Evolutionary conservation across 2,113 vertebrate species (phyloP).

Genomic region (Tonatia bakeri): DNA sequence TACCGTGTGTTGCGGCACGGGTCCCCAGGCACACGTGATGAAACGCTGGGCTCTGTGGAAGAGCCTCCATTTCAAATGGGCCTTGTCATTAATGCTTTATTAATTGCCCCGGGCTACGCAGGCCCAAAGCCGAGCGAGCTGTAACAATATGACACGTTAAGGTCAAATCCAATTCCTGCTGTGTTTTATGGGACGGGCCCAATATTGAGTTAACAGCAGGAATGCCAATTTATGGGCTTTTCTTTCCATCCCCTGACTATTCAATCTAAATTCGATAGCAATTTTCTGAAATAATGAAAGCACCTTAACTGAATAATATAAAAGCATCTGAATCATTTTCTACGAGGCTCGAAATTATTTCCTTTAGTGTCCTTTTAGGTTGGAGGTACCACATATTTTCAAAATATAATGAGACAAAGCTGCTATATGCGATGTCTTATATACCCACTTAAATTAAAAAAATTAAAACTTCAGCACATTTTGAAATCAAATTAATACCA

Average conservation of each 20-base stretch:
- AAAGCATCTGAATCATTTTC: constrained; percentile 72
- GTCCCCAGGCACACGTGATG: constrained; percentile 84
- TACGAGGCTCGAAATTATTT: constrained; percentile 44
- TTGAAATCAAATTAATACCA: background rate
- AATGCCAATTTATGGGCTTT: constrained; percentile 84
- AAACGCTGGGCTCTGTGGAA: constrained; percentile 90
- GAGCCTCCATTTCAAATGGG: constrained; percentile 95
- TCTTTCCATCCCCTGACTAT: constrained; percentile 80
- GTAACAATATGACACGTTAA: constrained; percentile 97
- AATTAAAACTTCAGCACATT: background rate
- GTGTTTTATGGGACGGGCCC: constrained; percentile 88
- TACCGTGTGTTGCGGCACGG: constrained; percentile 83
- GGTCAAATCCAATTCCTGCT: constrained; percentile 93
- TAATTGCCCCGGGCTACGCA: constrained; percentile 94
- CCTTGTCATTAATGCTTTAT: constrained; percentile 99
- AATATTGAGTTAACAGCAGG: constrained; percentile 91
- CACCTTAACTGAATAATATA: constrained; percentile 71
- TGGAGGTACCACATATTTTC: constrained; percentile 19
- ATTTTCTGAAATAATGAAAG: constrained; percentile 70
- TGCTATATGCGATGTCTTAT: background rate
- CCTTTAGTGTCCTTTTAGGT: constrained; percentile 29
- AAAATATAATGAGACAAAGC: constrained; percentile 29
- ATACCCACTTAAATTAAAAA: background rate
- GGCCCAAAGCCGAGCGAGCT: constrained; percentile 88
- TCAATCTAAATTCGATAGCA: constrained; percentile 80